Evolutionary conservation across 1,140 invertebrate genomes (phyloP).

Genomic region (Hylaeus anthracinus): DNA sequence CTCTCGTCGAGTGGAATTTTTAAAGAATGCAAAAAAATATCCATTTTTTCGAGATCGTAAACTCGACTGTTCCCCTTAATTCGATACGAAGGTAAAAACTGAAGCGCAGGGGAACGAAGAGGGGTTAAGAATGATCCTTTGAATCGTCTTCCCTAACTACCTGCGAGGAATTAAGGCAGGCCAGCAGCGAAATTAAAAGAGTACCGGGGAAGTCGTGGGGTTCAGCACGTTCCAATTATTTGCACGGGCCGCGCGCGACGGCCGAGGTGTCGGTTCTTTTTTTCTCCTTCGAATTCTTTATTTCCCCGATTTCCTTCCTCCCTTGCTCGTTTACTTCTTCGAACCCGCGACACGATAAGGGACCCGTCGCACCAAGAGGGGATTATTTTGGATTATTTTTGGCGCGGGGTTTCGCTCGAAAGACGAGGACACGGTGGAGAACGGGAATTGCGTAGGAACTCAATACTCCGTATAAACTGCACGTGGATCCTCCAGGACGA

Average conservation of each 20-base stretch:
- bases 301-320: slow-evolving; percentile 25
- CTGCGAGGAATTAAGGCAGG: slow-evolving; percentile 67
- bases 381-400: slow-evolving; percentile 69
- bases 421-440: slow-evolving; percentile 2
- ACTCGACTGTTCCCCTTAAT: slow-evolving; percentile 29
- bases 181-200: slow-evolving; percentile 65
- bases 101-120: background rate
- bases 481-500: background rate
- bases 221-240: slow-evolving; percentile 72
- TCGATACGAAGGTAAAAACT: slow-evolving; percentile 41
- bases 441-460: slow-evolving; percentile 40
- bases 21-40: too few species aligned
- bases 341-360: slow-evolving; percentile 49
- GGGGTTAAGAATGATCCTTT: slow-evolving; percentile 27
- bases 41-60: too few species aligned
- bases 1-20: too few species aligned
- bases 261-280: slow-evolving; percentile 44
- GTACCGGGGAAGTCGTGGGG: slow-evolving; percentile 58
- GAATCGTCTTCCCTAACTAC: slow-evolving; percentile 63
- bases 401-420: slow-evolving; percentile 30
- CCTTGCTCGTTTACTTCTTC: slow-evolving; percentile 49
- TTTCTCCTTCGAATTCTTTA: slow-evolving; percentile 22
- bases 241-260: slow-evolving; percentile 52
- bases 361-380: slow-evolving; percentile 30
- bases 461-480: slow-evolving; percentile 31